Evolutionary conservation across 2,113 vertebrate species (phyloP).

Genomic region (Chitala chitala): DNA sequence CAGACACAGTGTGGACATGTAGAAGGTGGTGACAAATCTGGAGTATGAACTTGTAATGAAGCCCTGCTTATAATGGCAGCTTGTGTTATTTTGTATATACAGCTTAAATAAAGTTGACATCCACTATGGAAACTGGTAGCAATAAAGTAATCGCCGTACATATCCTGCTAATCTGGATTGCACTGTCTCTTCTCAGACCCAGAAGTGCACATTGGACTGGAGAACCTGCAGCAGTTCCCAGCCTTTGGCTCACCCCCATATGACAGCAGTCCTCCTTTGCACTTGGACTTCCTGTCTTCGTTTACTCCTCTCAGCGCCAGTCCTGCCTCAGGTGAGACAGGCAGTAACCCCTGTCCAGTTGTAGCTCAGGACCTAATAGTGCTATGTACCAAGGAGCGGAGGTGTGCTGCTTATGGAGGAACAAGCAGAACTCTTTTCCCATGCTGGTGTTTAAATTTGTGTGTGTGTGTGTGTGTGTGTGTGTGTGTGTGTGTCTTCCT

Average conservation of each 20-base stretch:
- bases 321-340: constrained; percentile 55
- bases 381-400: no score
- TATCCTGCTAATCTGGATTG: no score
- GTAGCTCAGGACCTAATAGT: no score
- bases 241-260: constrained; percentile 74
- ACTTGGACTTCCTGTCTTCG: constrained; percentile 53
- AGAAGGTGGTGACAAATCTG: no score
- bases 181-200: constrained; percentile 67
- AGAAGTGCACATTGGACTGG: constrained; percentile 92
- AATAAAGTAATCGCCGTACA: no score
- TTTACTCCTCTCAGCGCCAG: constrained; percentile 62
- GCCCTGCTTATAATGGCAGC: background rate
- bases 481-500: no score
- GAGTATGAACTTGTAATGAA: background rate
- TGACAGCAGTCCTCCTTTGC: constrained; percentile 44
- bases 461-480: no score
- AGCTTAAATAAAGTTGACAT: background rate
- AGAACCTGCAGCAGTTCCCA: constrained; percentile 96
- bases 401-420: no score
- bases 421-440: no score
- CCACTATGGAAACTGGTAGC: background rate
- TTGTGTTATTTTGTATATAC: background rate
- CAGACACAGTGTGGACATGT: no score
- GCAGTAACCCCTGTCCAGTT: background rate
- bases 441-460: no score